Conservation (phyloP, 1,140 invertebrate species). For the Vanessa atalanta region DNA sequence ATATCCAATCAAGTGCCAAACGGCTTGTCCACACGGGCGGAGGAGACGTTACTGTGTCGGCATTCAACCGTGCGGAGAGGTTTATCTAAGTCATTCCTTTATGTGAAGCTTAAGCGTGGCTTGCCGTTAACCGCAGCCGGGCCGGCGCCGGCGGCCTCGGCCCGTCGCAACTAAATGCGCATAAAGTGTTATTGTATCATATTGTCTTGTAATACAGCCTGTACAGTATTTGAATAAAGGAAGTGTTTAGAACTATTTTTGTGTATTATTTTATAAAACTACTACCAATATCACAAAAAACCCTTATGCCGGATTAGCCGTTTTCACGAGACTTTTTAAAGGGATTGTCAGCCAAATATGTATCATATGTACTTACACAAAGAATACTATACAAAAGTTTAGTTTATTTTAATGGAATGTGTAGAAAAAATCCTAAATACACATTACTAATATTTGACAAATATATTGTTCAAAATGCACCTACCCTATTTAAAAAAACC, state of each 20-base stretch:
- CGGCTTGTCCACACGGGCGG: constrained; percentile 15
- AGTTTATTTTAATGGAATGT: no score
- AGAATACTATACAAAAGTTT: no score
- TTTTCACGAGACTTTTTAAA: no score
- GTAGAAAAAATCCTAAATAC: no score
- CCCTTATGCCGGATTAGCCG: no score
- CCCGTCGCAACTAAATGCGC: constrained; percentile 24
- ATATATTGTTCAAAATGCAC: no score
- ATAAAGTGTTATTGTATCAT: constrained; percentile 57
- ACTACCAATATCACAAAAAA: no score
- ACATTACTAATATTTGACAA: no score
- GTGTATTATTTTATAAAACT: constrained; percentile 44
- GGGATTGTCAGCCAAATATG: no score
- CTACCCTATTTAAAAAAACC: no score
- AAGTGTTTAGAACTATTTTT: constrained; percentile 65
- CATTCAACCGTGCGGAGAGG: constrained; percentile 2
- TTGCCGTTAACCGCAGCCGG: constrained; percentile 30
- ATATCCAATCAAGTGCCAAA: constrained; percentile 45
- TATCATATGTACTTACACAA: no score
- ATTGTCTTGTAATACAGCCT: constrained; percentile 61
- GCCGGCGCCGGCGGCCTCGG: not conserved
- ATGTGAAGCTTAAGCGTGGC: constrained; percentile 50
- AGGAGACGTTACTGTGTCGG: not conserved
- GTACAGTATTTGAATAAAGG: constrained; percentile 76
- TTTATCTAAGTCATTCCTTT: constrained; percentile 65